These are phyloP conservation scores for Meiosimyza platycephala DNA, from an alignment of 2,888 invertebrate genomes.

Conservation along the genomic window DNA sequence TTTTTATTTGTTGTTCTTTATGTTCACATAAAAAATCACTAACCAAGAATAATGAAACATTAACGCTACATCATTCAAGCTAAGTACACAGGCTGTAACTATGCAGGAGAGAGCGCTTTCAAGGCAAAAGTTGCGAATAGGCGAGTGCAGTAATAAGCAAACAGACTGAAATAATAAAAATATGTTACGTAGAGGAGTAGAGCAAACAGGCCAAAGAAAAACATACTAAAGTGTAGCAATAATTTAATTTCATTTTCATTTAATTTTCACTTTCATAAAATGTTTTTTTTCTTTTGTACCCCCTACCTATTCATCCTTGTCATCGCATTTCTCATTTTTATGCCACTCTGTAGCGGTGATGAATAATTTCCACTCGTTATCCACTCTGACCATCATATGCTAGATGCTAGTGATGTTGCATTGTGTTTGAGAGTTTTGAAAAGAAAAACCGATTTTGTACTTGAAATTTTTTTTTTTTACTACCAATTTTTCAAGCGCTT, in stretches of 20 bases:
- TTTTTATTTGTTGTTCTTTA: too few relatives aligned
- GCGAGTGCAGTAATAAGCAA: neutral
- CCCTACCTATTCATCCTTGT: neutral
- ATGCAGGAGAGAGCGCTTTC: too few relatives aligned
- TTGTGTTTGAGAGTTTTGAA: too few relatives aligned
- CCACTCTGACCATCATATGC: neutral
- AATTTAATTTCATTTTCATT: constrained; percentile 9
- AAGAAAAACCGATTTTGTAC: too few relatives aligned
- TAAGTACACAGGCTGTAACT: too few relatives aligned
- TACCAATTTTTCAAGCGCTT: too few relatives aligned
- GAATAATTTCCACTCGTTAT: constrained; percentile 15
- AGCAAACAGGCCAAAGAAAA: neutral
- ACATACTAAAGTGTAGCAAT: neutral
- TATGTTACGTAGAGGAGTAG: neutral
- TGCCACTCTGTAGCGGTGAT: neutral
- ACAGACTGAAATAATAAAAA: neutral
- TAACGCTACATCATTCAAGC: too few relatives aligned
- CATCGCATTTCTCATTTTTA: neutral
- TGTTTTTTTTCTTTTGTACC: neutral
- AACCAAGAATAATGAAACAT: too few relatives aligned
- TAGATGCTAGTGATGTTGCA: too few relatives aligned
- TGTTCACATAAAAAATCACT: too few relatives aligned
- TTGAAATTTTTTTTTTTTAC: too few relatives aligned
- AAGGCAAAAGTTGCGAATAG: too few relatives aligned
- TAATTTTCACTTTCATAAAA: constrained; percentile 6